Conservation (phyloP, 2,797 vertebrate genomes). For the Liasis olivaceus region DNA sequence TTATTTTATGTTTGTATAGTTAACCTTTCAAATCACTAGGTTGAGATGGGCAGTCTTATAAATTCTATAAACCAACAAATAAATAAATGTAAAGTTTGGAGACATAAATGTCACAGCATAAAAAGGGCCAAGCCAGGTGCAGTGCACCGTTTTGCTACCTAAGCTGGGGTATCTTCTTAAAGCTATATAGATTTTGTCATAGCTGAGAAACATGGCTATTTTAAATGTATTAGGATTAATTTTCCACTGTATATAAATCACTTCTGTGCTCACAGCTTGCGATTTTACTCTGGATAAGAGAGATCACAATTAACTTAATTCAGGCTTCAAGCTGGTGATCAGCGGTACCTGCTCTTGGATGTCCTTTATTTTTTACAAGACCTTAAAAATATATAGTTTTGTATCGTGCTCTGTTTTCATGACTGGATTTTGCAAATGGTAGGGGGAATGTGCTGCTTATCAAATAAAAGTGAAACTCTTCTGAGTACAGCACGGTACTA, state of each 20-base stretch:
- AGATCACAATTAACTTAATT: neutral
- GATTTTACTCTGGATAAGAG: neutral
- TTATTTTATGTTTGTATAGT: too few species aligned
- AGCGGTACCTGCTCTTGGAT: neutral
- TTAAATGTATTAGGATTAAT: neutral
- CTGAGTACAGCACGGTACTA: neutral
- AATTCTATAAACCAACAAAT: too few species aligned
- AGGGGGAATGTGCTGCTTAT: constrained; percentile 9
- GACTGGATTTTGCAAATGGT: neutral
- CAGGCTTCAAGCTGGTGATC: neutral
- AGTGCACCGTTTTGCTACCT: neutral
- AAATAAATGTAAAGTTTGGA: too few species aligned
- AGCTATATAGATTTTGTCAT: neutral
- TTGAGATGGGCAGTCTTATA: too few species aligned
- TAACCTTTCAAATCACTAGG: too few species aligned
- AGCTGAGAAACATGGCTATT: neutral
- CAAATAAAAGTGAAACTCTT: constrained; percentile 18
- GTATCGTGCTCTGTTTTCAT: neutral
- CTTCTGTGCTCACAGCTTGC: neutral
- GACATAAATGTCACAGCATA: neutral
- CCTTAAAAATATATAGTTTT: neutral
- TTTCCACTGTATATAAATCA: neutral
- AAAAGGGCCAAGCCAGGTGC: neutral
- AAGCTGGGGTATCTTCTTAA: too few species aligned
- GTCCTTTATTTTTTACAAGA: neutral